Percentiles rank a stretch among this genome's conserved stretches.
Conservation (phyloP, 2,888 invertebrate genomes). For the Chrysolina oricalcia region DNA sequence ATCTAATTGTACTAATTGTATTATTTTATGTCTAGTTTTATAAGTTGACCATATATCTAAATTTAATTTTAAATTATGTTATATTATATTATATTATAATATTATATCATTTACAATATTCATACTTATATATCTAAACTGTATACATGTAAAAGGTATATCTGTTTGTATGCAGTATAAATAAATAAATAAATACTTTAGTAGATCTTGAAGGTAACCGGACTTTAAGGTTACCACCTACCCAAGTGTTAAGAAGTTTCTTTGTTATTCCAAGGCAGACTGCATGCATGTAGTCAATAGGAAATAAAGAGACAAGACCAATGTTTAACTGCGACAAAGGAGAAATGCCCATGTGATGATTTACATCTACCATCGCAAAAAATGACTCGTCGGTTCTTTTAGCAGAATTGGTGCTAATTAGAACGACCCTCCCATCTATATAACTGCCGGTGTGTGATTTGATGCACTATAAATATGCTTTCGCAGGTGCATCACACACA, state of each 20-base stretch:
- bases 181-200: too few species aligned
- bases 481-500: conserved; percentile 39
- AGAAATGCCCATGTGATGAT: conserved; percentile 40
- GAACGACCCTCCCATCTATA: conserved; percentile 29
- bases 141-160: too few species aligned
- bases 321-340: conserved; percentile 35
- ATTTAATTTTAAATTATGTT: too few species aligned
- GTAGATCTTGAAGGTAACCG: conserved; percentile 32
- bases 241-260: conserved; percentile 38
- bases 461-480: conserved; percentile 38
- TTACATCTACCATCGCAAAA: conserved; percentile 27
- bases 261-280: conserved; percentile 37
- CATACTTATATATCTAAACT: too few species aligned
- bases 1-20: too few species aligned
- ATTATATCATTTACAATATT: too few species aligned
- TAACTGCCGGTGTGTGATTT: conserved; percentile 38
- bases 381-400: conserved; percentile 35
- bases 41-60: too few species aligned
- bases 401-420: conserved; percentile 31
- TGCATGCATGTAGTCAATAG: conserved; percentile 44
- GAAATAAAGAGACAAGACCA: conserved; percentile 38
- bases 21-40: too few species aligned
- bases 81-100: too few species aligned
- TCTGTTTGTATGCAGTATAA: too few species aligned
- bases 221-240: conserved; percentile 33